Evolutionary conservation across 2,888 invertebrate species (phyloP).

Genomic region (Spisula solida): DNA sequence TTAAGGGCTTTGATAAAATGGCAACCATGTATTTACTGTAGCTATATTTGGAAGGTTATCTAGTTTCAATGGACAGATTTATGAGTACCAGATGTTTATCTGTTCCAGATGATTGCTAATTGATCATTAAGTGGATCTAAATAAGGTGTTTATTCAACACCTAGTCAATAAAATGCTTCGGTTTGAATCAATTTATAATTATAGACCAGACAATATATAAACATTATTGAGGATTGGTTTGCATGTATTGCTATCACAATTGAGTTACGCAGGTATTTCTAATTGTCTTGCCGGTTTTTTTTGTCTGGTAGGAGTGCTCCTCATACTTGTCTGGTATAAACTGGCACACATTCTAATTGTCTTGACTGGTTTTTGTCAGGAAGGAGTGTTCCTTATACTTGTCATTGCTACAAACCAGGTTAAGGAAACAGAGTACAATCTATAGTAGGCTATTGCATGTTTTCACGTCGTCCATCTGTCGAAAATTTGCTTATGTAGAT

Average conservation of each 20-base stretch:
- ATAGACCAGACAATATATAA: neutral
- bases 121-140: neutral
- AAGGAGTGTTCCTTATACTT: no score
- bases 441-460: no score
- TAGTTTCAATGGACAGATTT: neutral
- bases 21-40: neutral
- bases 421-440: no score
- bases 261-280: neutral
- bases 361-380: no score
- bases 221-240: neutral
- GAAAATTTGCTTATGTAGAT: no score
- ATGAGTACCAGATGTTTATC: neutral
- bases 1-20: no score
- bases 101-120: neutral
- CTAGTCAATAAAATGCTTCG: neutral
- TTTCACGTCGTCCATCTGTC: no score
- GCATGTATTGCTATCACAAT: neutral
- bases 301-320: no score
- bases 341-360: no score
- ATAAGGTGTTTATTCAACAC: neutral
- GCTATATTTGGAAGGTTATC: neutral
- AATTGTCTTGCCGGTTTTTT: no score
- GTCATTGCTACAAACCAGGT: no score
- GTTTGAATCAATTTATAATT: neutral
- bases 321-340: no score